phyloP scores from a whole-genome alignment of 2,113 vertebrate species.

The Triplophysa siluroides region DNA sequence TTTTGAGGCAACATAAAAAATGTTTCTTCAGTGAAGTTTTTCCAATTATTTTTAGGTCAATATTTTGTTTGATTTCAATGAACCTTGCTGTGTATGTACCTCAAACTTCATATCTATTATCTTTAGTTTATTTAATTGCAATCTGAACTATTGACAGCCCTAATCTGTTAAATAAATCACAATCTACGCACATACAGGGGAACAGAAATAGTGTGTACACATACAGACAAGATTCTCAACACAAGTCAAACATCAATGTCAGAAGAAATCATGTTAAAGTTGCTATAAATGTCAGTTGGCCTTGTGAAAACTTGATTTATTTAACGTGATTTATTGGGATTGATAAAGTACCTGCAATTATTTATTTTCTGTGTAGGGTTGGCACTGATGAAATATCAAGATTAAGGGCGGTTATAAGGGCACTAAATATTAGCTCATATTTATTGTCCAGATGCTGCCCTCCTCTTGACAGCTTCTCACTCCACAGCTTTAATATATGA shows the following conservation, averaged over 20 bases:
- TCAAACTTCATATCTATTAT: no score
- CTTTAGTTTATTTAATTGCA: no score
- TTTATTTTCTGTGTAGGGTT: background rate
- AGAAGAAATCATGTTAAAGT: background rate
- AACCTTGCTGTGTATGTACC: no score
- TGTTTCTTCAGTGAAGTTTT: no score
- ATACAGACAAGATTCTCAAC: background rate
- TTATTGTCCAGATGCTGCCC: background rate
- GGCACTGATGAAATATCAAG: conserved; percentile 9
- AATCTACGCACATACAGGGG: no score
- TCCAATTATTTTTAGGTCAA: no score
- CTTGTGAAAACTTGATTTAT: background rate
- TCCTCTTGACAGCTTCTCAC: background rate
- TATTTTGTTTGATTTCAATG: no score
- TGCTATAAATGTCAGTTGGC: background rate
- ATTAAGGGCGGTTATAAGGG: background rate
- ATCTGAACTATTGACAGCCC: no score
- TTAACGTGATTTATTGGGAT: background rate
- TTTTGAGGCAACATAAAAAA: no score
- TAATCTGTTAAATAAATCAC: no score
- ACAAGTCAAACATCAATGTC: background rate
- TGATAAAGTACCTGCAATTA: background rate
- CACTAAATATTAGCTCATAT: conserved; percentile 4
- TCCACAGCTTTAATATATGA: background rate
- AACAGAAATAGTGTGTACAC: no score